Conservation (phyloP, 2,888 invertebrate genomes). For the Podabrus alpinus region DNA sequence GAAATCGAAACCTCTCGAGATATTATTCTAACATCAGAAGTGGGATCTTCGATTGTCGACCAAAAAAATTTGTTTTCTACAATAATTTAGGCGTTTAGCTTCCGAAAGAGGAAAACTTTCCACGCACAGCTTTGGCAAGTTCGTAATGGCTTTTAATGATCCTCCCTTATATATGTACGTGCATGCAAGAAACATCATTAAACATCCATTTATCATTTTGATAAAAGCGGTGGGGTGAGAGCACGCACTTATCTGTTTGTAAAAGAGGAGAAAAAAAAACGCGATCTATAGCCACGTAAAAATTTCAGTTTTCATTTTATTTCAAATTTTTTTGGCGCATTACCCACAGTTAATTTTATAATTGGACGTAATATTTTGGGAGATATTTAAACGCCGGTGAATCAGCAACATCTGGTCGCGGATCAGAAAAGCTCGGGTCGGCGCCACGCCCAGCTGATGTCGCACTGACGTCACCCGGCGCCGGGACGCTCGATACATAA, state of each 20-base stretch:
- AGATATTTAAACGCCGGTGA: constrained; percentile 24
- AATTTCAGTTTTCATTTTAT: background rate
- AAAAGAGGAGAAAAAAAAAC: background rate
- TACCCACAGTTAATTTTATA: background rate
- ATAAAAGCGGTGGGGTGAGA: background rate
- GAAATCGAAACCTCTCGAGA: background rate
- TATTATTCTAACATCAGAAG: background rate
- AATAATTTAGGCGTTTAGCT: background rate
- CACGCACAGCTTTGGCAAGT: too few relatives aligned
- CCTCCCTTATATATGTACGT: background rate
- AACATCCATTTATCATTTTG: background rate
- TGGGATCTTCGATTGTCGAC: background rate
- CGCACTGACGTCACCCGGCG: constrained; percentile 53
- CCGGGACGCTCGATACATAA: constrained; percentile 49
- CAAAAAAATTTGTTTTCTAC: too few relatives aligned
- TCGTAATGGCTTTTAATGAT: background rate
- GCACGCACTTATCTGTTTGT: background rate
- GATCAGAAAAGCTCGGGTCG: constrained; percentile 33
- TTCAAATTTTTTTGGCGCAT: background rate
- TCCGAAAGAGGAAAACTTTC: background rate
- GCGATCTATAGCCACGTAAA: background rate
- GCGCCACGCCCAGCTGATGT: constrained; percentile 55
- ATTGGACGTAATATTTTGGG: constrained; percentile 9
- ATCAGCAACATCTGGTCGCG: constrained; percentile 32
- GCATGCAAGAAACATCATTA: background rate